These are phyloP conservation scores for Cryptocheilus praepositus DNA, from an alignment of 2,888 invertebrate genomes.

Conservation along the genomic window DNA sequence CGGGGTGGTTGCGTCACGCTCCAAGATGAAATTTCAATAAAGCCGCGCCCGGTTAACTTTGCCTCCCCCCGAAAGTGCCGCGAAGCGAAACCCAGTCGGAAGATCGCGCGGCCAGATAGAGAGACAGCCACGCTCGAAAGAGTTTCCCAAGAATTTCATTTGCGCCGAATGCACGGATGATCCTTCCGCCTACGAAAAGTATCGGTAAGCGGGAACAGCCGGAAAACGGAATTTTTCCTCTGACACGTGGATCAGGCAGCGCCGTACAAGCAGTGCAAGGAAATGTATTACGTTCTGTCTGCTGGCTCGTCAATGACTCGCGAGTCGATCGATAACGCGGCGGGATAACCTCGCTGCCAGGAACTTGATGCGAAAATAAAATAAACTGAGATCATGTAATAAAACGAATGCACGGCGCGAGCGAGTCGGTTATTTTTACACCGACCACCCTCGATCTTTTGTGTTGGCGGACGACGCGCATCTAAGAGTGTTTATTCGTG, in stretches of 20 bases:
- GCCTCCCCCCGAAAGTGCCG: conserved; percentile 22
- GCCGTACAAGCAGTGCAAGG: too few species aligned
- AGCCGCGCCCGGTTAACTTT: conserved; percentile 41
- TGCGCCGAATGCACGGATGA: not conserved
- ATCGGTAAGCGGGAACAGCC: too few species aligned
- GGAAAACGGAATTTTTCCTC: too few species aligned
- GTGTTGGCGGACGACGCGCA: not conserved
- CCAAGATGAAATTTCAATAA: conserved; percentile 53
- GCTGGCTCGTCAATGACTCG: too few species aligned
- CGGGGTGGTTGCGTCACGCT: conserved; percentile 29
- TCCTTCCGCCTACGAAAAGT: too few species aligned
- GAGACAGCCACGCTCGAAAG: conserved; percentile 2
- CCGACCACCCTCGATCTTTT: not conserved
- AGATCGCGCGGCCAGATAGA: not conserved
- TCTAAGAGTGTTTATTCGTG: not conserved
- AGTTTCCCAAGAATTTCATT: conserved; percentile 6
- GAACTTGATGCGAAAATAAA: not conserved
- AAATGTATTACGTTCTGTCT: too few species aligned
- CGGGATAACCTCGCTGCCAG: too few species aligned
- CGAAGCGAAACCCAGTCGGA: conserved; percentile 7
- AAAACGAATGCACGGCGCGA: not conserved
- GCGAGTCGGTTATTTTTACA: not conserved
- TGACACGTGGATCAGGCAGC: too few species aligned
- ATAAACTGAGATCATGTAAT: not conserved
- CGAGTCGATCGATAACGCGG: too few species aligned